These are phyloP conservation scores for Limnephilus lunatus DNA, from an alignment of 2,888 invertebrate species.

Conservation along the genomic window DNA sequence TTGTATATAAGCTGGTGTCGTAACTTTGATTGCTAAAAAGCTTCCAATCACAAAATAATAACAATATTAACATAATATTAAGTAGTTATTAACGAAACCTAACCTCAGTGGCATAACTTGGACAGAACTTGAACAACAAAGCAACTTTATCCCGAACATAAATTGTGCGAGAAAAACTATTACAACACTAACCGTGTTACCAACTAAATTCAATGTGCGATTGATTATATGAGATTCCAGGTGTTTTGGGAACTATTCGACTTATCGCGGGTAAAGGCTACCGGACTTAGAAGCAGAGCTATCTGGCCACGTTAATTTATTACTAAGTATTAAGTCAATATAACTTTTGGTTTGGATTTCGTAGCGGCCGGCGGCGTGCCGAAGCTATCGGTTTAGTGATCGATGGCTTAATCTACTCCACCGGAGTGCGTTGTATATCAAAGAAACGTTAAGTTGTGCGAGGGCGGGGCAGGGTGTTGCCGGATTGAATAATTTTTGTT, in stretches of 20 bases:
- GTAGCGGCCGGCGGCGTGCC: background rate
- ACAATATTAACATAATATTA: too few species aligned
- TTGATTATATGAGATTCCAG: conserved; percentile 20
- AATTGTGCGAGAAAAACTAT: too few species aligned
- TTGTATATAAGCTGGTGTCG: too few species aligned
- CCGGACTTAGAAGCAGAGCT: background rate
- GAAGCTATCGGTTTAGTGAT: conserved; percentile 1
- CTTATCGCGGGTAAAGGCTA: background rate
- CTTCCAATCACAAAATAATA: too few species aligned
- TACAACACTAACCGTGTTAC: too few species aligned
- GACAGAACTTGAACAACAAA: too few species aligned
- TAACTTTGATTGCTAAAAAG: too few species aligned
- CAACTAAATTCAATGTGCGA: background rate
- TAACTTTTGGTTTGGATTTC: conserved; percentile 23
- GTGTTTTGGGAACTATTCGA: conserved; percentile 8
- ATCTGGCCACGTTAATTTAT: conserved; percentile 8
- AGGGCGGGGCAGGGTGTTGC: background rate
- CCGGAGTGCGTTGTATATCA: conserved; percentile 20
- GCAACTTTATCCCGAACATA: too few species aligned
- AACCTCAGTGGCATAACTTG: too few species aligned
- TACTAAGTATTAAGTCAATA: conserved; percentile 2
- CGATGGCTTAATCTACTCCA: conserved; percentile 17
- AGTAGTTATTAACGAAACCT: too few species aligned
- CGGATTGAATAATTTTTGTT: too few species aligned
- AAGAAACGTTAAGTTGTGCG: background rate